Percentiles rank a stretch among this genome's conserved stretches.
These are phyloP conservation scores for Corydoras sp. DNA, from an alignment of 2,113 vertebrate species.

Conservation along the genomic window DNA sequence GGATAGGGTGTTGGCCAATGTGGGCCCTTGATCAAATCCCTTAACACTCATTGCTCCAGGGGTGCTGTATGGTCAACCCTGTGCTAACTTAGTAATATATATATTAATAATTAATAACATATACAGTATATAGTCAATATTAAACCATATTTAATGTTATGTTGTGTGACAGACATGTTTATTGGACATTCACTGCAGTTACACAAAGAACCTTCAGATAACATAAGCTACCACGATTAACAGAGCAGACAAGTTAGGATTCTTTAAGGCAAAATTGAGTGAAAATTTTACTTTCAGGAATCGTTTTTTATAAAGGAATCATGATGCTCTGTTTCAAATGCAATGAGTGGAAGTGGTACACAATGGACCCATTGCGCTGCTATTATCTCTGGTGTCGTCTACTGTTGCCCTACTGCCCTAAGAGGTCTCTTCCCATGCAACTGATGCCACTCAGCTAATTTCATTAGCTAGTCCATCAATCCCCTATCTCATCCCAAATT, in stretches of 20 bases:
- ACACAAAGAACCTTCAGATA: constrained; percentile 39
- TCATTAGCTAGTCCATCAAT: constrained; percentile 72
- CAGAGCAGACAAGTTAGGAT: constrained; percentile 52
- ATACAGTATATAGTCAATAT: no score
- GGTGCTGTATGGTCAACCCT: no score
- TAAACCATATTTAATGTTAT: no score
- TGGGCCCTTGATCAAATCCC: no score
- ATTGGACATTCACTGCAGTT: constrained; percentile 21
- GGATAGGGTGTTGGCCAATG: no score
- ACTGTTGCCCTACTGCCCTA: constrained; percentile 64
- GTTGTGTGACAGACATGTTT: neutral
- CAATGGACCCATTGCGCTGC: constrained; percentile 62
- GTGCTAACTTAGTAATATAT: no score
- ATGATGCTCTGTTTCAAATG: constrained; percentile 61
- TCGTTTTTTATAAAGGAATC: constrained; percentile 63
- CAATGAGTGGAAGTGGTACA: constrained; percentile 61
- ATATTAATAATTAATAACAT: no score
- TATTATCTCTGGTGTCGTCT: constrained; percentile 69
- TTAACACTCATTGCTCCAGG: no score
- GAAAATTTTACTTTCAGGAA: constrained; percentile 59
- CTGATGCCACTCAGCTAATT: constrained; percentile 66
- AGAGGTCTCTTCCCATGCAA: constrained; percentile 63
- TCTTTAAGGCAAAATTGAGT: constrained; percentile 51
- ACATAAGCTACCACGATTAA: constrained; percentile 43
- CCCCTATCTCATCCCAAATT: constrained; percentile 39